Evolutionary conservation across 2,113 vertebrate species (phyloP), one percentile per base, ranked within the genome.

Genomic region (Callocephalon fimbriatum): DNA sequence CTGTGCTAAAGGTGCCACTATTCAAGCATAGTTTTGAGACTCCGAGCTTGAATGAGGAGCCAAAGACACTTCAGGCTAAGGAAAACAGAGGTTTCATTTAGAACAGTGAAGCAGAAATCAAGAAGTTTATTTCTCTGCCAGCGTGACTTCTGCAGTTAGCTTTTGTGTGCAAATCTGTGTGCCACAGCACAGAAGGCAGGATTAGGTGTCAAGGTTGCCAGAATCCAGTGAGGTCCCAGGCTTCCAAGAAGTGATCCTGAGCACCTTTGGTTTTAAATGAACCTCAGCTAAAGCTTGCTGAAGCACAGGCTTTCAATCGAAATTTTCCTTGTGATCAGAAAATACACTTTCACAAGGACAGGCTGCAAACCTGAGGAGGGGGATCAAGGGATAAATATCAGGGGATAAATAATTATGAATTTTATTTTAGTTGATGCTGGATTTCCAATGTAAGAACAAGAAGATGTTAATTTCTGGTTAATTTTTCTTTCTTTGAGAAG

Each of bases 1-100:
- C 73, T 97, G 86, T 4, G 1, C 79, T 83, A 95, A 98, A 98
- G 97, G 96, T 96, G 72, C 88, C 76, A 61, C 91, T 86, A 95
- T 92, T 95, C 84, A 97, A 96, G 73, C 91, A 62, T 63, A 93
- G 66, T 93, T 97, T 95, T 89, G 77, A 92, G 70, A 91, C 90
- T 73, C 87, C 40, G 44, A 81, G 90, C 74, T 95, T 95, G 85
- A 97, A 92, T 68, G 84, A 96, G 71, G 40, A 97, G 87, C 93
- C 95, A 97, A 96, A 95, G 93, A 95, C 63, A 93, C 97, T 97
- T 83, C 76, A 58, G 96, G 95, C 95, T 97, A 97, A 97, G 71
- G 73, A 92, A 96, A 95, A 91, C 74, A 89, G 87, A 97, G 93
- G 48, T 96, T 97, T 97, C 86, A 95, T 89, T 97, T 97, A 93